These are phyloP conservation scores for Brassicogethes aeneus DNA, from an alignment of 2,888 invertebrate genomes.

Conservation along the genomic window DNA sequence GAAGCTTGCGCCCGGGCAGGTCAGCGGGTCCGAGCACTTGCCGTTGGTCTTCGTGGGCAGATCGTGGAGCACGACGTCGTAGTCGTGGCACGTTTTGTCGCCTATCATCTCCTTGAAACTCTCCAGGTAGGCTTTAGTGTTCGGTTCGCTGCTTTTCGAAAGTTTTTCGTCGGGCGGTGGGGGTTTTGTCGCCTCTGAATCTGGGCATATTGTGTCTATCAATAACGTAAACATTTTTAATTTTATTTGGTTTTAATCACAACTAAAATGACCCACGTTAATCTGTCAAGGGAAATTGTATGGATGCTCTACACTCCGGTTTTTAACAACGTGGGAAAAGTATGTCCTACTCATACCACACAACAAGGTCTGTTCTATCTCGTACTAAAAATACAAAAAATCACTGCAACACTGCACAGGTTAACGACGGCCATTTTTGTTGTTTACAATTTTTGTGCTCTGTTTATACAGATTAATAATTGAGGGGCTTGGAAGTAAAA, in stretches of 20 bases:
- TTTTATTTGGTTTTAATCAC: too few relatives aligned
- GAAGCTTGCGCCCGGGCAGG: constrained; percentile 12
- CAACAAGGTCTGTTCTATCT: too few relatives aligned
- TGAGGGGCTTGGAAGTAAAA: too few relatives aligned
- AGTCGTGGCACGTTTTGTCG: constrained; percentile 47
- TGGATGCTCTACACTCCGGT: too few relatives aligned
- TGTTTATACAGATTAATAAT: too few relatives aligned
- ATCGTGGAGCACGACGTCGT: constrained; percentile 57
- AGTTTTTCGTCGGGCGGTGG: constrained; percentile 7
- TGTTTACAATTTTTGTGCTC: too few relatives aligned
- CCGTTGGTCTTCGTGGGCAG: constrained; percentile 49
- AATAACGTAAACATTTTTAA: background rate
- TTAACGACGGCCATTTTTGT: too few relatives aligned
- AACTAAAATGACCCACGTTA: background rate
- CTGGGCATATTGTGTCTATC: constrained; percentile 2
- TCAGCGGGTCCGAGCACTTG: constrained; percentile 23
- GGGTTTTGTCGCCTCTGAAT: constrained; percentile 6
- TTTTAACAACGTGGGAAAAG: too few relatives aligned
- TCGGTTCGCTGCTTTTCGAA: constrained; percentile 14
- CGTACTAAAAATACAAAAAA: too few relatives aligned
- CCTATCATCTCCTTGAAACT: constrained; percentile 49
- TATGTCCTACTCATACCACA: too few relatives aligned
- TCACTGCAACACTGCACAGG: too few relatives aligned
- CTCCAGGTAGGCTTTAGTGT: constrained; percentile 39
- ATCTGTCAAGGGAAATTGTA: background rate